A percentile compares a stretch with the other conserved stretches of the same genome.
These are phyloP conservation scores for Protomyctophum bolini DNA, from an alignment of 2,113 vertebrate genomes.

Conservation along the genomic window DNA sequence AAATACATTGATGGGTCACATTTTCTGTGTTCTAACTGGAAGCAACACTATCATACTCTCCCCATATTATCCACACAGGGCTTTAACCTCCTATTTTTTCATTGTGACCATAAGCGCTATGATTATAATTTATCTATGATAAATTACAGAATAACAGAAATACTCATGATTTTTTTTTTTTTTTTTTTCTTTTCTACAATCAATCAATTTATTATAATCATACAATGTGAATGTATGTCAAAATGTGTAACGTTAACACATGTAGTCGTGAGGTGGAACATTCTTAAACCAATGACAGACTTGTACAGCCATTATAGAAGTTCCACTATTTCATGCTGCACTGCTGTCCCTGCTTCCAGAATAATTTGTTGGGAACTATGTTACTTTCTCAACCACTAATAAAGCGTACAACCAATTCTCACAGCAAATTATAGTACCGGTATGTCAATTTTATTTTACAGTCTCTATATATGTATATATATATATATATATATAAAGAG, in stretches of 20 bases:
- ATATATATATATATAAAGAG: background rate
- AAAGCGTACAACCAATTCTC: background rate
- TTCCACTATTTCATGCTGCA: constrained; percentile 32
- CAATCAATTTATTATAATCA: constrained; percentile 31
- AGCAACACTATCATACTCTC: background rate
- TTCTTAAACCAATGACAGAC: background rate
- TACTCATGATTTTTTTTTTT: constrained; percentile 11
- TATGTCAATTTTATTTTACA: background rate
- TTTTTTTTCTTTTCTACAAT: constrained; percentile 24
- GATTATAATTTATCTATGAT: constrained; percentile 14
- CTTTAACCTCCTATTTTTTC: constrained; percentile 43
- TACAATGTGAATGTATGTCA: constrained; percentile 52
- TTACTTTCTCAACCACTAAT: constrained; percentile 39
- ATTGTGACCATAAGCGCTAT: constrained; percentile 32
- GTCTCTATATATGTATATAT: background rate
- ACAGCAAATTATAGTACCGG: background rate
- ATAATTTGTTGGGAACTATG: background rate
- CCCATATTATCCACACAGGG: constrained; percentile 21
- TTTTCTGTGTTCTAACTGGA: constrained; percentile 7
- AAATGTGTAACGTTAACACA: constrained; percentile 10
- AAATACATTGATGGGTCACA: too few relatives aligned
- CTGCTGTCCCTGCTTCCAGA: too few relatives aligned
- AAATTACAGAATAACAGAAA: constrained; percentile 19
- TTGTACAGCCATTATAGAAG: constrained; percentile 16
- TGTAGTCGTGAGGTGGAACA: background rate